Evolutionary conservation across 2,797 vertebrate genomes (phyloP).

Genomic region (Pangasius sanitwongsei): DNA sequence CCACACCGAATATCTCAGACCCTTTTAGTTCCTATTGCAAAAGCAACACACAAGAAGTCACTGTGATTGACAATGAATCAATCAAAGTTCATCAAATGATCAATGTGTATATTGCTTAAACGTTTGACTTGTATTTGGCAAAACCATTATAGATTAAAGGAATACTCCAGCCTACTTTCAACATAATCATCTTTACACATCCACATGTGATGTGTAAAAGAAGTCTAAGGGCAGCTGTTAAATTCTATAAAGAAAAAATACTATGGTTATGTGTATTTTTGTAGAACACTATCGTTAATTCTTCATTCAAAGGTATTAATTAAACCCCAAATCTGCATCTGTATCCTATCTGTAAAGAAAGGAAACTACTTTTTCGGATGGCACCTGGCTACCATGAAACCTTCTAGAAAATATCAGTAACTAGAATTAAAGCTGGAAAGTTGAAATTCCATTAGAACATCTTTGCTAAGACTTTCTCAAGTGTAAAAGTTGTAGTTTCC

Average conservation of each 20-base stretch:
- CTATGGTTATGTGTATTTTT: background rate
- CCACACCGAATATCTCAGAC: slow-evolving; percentile 85
- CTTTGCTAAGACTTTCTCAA: background rate
- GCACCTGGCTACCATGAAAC: background rate
- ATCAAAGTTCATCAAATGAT: background rate
- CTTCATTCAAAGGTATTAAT: background rate
- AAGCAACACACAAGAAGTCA: background rate
- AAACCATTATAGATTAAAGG: background rate
- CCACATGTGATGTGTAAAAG: background rate
- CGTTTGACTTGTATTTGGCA: background rate
- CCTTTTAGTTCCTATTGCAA: slow-evolving; percentile 80
- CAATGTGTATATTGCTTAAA: background rate
- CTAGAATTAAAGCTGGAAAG: background rate
- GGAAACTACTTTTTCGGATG: background rate
- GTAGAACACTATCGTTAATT: background rate
- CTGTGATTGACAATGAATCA: background rate
- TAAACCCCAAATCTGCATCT: background rate
- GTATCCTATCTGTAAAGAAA: background rate
- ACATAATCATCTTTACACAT: background rate
- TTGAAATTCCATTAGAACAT: background rate
- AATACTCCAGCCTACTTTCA: background rate
- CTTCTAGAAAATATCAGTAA: background rate
- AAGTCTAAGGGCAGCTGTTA: background rate
- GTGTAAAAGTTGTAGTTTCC: background rate
- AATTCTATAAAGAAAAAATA: background rate